Conservation (phyloP, 2,888 invertebrate species). For the Drosophila prolongata region DNA sequence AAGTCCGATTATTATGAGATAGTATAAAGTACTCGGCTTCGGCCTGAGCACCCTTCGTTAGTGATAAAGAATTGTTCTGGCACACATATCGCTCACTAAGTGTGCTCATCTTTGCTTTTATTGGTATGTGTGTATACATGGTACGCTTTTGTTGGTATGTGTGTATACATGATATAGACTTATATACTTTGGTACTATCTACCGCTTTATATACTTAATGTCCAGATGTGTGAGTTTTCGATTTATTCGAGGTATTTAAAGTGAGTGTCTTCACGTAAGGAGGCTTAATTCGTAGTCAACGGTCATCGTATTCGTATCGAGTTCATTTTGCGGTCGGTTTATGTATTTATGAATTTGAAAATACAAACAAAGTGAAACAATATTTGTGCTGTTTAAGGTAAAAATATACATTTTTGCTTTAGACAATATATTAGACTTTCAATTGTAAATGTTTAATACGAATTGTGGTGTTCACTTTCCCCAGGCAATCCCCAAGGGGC, state of each 20-base stretch:
- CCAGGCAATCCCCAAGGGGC: constrained; percentile 45
- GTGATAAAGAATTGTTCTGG: constrained; percentile 30
- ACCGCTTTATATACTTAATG: neutral
- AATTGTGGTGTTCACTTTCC: constrained; percentile 25
- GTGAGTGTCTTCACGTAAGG: constrained; percentile 60
- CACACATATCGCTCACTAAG: neutral
- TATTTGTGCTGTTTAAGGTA: constrained; percentile 52
- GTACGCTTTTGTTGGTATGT: neutral
- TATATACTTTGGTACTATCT: constrained; percentile 11
- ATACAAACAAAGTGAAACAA: constrained; percentile 33
- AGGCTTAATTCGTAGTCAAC: constrained; percentile 74
- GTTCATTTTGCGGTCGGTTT: constrained; percentile 38
- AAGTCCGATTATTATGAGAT: constrained; percentile 44
- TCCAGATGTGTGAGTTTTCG: constrained; percentile 3
- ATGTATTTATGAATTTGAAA: constrained; percentile 34
- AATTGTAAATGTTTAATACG: neutral
- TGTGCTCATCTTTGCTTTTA: constrained; percentile 7
- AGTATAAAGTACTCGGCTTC: constrained; percentile 17
- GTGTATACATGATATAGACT: neutral
- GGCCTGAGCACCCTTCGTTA: constrained; percentile 22
- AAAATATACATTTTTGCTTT: constrained; percentile 1
- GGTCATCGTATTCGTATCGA: constrained; percentile 67
- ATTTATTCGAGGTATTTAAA: constrained; percentile 64
- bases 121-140: neutral
- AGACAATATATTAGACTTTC: neutral